phyloP scores from a whole-genome alignment of 2,888 invertebrate species.

The Atethmia centrago region DNA sequence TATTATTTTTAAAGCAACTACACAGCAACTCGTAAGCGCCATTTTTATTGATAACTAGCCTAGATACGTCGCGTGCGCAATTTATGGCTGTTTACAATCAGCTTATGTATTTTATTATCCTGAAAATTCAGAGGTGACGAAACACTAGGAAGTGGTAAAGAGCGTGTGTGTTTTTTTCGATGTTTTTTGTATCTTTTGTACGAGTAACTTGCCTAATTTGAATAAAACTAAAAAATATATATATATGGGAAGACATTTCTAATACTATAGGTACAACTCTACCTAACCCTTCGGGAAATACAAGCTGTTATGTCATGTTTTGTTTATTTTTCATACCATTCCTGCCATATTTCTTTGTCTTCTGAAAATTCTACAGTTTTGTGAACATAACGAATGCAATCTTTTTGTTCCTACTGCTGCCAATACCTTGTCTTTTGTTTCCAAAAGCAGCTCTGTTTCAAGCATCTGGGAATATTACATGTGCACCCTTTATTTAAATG shows the following conservation, averaged over 20 bases:
- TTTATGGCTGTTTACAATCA: slow-evolving; percentile 4
- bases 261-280: no score
- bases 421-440: slow-evolving; percentile 5
- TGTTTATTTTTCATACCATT: not conserved
- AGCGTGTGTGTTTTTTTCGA: not conserved
- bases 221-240: not conserved
- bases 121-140: not conserved
- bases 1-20: slow-evolving; percentile 16
- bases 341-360: not conserved
- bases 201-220: not conserved
- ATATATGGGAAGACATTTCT: not conserved
- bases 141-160: not conserved
- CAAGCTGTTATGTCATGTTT: no score
- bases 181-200: no score
- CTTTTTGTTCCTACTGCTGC: not conserved
- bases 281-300: no score
- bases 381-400: not conserved
- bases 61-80: not conserved
- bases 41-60: slow-evolving; percentile 28
- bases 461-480: not conserved
- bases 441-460: not conserved
- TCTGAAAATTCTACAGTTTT: not conserved
- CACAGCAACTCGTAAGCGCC: slow-evolving; percentile 1
- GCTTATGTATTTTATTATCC: not conserved
- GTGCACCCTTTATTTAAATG: slow-evolving; percentile 10